Conservation (phyloP, 2,888 invertebrate genomes). For the Idaea dimidiata region DNA sequence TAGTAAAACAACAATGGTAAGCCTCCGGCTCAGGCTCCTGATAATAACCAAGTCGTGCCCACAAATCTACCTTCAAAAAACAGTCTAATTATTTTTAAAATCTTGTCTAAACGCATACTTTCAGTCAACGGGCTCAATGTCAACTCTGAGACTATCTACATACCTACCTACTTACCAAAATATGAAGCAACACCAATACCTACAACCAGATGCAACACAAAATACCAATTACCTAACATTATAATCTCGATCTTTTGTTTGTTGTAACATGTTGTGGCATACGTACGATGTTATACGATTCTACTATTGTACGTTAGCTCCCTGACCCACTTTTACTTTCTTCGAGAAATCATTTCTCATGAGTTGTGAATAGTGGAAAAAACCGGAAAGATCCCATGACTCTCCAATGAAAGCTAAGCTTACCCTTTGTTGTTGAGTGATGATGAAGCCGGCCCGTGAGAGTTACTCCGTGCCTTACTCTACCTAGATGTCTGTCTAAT, state of each 20-base stretch:
- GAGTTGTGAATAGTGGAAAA: constrained; percentile 63
- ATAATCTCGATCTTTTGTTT: background rate
- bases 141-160: background rate
- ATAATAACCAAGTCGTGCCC: too few relatives aligned
- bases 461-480: background rate
- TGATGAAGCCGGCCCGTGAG: constrained; percentile 6
- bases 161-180: background rate
- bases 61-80: too few relatives aligned
- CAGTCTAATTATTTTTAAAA: too few relatives aligned
- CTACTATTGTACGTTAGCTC: background rate
- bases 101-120: too few relatives aligned
- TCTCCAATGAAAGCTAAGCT: constrained; percentile 51
- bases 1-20: too few relatives aligned
- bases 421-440: constrained; percentile 26
- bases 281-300: background rate
- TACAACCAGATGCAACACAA: background rate
- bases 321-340: constrained; percentile 76
- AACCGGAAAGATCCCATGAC: constrained; percentile 73
- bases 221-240: background rate
- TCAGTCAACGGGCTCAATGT: background rate
- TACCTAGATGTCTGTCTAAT: background rate
- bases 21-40: too few relatives aligned
- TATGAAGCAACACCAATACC: background rate
- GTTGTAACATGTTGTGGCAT: background rate
- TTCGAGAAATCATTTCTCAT: constrained; percentile 73